Conservation (phyloP, 2,113 vertebrate species). For the Proteles cristata region DNA sequence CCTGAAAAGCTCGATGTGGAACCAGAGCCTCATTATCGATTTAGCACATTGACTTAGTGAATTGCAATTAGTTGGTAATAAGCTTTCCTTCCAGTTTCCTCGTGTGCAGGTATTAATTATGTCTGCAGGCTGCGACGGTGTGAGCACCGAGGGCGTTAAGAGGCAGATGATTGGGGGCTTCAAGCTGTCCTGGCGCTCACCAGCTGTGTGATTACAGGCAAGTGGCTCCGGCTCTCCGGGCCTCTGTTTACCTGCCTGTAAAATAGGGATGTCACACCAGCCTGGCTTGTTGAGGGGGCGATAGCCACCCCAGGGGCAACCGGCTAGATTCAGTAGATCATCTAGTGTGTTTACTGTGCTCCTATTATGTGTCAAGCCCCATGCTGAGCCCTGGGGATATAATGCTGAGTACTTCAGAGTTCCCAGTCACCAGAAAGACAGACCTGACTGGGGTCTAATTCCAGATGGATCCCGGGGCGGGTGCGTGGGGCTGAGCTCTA, state of each 20-base stretch:
- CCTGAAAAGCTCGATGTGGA: background rate
- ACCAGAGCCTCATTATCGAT: background rate
- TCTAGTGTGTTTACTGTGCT: fast-evolving
- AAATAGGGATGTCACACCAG: background rate
- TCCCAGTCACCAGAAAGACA: background rate
- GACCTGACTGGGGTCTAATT: background rate
- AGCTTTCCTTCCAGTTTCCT: background rate
- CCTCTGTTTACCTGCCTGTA: background rate
- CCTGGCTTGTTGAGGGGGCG: background rate
- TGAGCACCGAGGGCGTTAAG: no score
- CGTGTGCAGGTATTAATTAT: fast-evolving
- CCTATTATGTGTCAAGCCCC: background rate
- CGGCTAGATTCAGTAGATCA: background rate
- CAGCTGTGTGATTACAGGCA: background rate
- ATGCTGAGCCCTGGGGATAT: background rate
- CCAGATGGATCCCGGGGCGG: background rate
- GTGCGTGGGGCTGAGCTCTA: background rate
- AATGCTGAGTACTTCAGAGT: background rate
- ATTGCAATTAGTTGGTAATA: background rate
- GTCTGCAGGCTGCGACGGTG: background rate
- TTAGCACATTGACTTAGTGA: background rate
- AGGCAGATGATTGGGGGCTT: background rate
- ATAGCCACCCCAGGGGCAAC: background rate
- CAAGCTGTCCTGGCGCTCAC: background rate
- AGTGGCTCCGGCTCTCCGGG: background rate